These are phyloP conservation scores for Zosterops borbonicus DNA, from an alignment of 2,113 vertebrate species.

Conservation along the genomic window DNA sequence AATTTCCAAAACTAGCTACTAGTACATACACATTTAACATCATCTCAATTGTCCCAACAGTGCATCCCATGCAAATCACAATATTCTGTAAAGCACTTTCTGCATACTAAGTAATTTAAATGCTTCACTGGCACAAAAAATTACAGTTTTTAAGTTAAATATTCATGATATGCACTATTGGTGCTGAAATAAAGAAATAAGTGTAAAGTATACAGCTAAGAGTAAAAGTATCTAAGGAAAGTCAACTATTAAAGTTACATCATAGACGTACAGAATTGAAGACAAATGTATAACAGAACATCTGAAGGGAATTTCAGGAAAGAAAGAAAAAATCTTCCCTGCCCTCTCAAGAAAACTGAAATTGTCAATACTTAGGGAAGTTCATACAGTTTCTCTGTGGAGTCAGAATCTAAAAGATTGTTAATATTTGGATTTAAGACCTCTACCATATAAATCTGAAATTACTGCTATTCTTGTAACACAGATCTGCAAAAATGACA, in stretches of 20 bases:
- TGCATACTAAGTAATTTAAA: background rate
- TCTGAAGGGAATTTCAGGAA: background rate
- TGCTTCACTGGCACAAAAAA: background rate
- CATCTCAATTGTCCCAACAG: background rate
- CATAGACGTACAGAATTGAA: background rate
- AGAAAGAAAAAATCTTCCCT: background rate
- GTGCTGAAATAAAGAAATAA: background rate
- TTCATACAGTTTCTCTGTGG: background rate
- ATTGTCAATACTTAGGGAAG: background rate
- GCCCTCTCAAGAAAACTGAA: background rate
- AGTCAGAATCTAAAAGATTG: background rate
- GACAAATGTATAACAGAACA: background rate
- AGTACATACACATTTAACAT: background rate
- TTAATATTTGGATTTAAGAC: background rate
- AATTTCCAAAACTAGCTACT: background rate
- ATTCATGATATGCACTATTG: background rate
- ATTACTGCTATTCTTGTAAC: background rate
- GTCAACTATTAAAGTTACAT: background rate
- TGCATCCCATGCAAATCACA: background rate
- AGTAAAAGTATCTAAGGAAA: background rate
- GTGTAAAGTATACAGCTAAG: background rate
- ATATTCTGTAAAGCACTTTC: background rate
- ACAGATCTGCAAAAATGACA: background rate
- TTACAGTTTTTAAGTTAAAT: background rate
- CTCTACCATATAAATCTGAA: background rate